Evolutionary conservation across 2,888 invertebrate species (phyloP).

Genomic region (Calephelis perditalis): DNA sequence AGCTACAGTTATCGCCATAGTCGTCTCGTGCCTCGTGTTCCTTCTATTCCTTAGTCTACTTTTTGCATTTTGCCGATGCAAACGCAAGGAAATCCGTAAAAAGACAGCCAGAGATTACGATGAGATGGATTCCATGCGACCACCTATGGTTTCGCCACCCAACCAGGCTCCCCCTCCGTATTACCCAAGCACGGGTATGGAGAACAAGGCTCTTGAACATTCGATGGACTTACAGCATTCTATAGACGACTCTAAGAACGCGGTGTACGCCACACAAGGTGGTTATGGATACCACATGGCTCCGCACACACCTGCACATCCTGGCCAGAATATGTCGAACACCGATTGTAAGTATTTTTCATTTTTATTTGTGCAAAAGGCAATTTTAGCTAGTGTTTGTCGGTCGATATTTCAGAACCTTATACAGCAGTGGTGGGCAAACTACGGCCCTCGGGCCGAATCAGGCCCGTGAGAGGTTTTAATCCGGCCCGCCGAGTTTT

Average conservation of each 20-base stretch:
- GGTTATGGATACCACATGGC: conserved; percentile 92
- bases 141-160: conserved; percentile 91
- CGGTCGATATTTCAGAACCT: no score
- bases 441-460: no score
- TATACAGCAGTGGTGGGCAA: no score
- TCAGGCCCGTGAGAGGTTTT: no score
- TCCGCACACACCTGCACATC: conserved; percentile 80
- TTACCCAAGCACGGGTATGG: conserved; percentile 90
- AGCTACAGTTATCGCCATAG: conserved; percentile 86
- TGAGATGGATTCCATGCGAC: conserved; percentile 90
- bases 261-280: conserved; percentile 89
- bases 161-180: conserved; percentile 93
- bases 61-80: conserved; percentile 91
- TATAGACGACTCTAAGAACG: conserved; percentile 91
- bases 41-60: conserved; percentile 82
- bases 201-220: conserved; percentile 94
- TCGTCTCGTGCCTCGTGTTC: conserved; percentile 88
- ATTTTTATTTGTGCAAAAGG: no score
- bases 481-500: no score
- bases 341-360: conserved; percentile 84
- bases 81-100: conserved; percentile 88
- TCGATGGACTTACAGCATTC: conserved; percentile 90
- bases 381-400: no score
- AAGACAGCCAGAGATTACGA: conserved; percentile 91
- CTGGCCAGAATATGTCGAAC: conserved; percentile 84